These are phyloP conservation scores for Didymodactylos carnosus DNA, from an alignment of 2,888 invertebrate species.

Conservation along the genomic window DNA sequence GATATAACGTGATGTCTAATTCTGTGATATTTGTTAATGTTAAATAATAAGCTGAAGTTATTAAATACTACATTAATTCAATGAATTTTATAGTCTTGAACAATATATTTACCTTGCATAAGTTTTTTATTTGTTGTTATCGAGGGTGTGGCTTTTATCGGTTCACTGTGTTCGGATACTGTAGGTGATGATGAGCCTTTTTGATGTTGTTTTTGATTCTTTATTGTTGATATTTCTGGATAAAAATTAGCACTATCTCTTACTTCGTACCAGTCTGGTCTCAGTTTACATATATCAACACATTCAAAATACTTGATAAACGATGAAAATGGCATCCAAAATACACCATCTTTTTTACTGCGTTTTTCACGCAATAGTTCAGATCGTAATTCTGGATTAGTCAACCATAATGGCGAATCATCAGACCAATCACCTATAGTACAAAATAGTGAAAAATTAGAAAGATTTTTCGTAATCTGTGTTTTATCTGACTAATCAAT, in stretches of 20 bases:
- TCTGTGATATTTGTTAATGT: background rate
- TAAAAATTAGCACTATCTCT: conserved; percentile 4
- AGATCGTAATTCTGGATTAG: background rate
- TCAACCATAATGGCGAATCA: background rate
- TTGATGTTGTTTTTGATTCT: too few relatives aligned
- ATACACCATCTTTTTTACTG: conserved; percentile 5
- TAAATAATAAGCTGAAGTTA: background rate
- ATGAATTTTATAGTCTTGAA: too few relatives aligned
- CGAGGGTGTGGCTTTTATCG: too few relatives aligned
- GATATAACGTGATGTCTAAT: background rate
- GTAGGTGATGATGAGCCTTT: too few relatives aligned
- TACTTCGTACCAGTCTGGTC: conserved; percentile 9
- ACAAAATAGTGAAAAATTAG: background rate
- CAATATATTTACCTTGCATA: too few relatives aligned
- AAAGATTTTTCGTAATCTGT: too few relatives aligned
- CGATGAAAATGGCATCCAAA: conserved; percentile 11
- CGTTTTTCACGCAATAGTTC: background rate
- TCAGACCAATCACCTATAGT: background rate
- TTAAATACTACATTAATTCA: too few relatives aligned
- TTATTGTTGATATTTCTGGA: background rate
- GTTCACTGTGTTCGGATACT: too few relatives aligned
- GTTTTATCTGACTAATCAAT: too few relatives aligned
- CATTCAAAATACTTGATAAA: conserved; percentile 13
- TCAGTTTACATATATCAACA: conserved; percentile 13
- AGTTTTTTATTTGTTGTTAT: too few relatives aligned